These are phyloP conservation scores for Caenorhabditis plicata DNA, from an alignment of 2,888 invertebrate genomes.

Conservation along the genomic window DNA sequence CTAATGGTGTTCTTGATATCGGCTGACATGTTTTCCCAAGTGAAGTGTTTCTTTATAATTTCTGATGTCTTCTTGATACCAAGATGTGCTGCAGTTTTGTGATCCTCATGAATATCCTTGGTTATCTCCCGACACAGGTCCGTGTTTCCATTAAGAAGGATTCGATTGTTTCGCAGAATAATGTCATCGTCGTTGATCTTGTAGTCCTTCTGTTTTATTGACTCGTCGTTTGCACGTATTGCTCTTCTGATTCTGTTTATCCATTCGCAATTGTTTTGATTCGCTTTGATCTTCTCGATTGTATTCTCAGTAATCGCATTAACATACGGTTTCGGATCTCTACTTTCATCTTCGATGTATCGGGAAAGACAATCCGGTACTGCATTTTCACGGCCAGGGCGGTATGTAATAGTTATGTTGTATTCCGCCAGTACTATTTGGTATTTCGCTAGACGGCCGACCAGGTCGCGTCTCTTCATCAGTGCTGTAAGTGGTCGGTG, in stretches of 20 bases:
- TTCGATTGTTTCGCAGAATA: neutral
- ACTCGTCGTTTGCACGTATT: too few relatives aligned
- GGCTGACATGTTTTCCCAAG: neutral
- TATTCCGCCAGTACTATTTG: slow-evolving; percentile 17
- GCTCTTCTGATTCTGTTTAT: too few relatives aligned
- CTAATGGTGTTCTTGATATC: neutral
- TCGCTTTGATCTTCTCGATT: too few relatives aligned
- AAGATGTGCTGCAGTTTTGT: neutral
- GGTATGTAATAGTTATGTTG: slow-evolving; percentile 33
- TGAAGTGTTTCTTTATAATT: neutral
- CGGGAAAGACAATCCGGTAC: slow-evolving; percentile 36
- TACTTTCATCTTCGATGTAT: too few relatives aligned
- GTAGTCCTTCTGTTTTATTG: too few relatives aligned
- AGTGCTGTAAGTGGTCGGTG: slow-evolving; percentile 17
- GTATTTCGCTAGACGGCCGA: slow-evolving; percentile 16
- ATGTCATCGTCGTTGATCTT: neutral
- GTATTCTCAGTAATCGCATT: too few relatives aligned
- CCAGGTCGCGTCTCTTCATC: slow-evolving; percentile 2
- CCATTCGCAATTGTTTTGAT: too few relatives aligned
- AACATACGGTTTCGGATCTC: too few relatives aligned
- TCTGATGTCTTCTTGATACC: neutral
- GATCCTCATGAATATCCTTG: neutral
- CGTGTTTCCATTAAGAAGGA: neutral
- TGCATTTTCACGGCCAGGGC: slow-evolving; percentile 37
- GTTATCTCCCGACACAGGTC: too few relatives aligned